A percentile compares a stretch with the other conserved stretches of the same genome.
Conservation (phyloP, 2,797 vertebrate genomes). For the Lutjanus argentimaculatus region DNA sequence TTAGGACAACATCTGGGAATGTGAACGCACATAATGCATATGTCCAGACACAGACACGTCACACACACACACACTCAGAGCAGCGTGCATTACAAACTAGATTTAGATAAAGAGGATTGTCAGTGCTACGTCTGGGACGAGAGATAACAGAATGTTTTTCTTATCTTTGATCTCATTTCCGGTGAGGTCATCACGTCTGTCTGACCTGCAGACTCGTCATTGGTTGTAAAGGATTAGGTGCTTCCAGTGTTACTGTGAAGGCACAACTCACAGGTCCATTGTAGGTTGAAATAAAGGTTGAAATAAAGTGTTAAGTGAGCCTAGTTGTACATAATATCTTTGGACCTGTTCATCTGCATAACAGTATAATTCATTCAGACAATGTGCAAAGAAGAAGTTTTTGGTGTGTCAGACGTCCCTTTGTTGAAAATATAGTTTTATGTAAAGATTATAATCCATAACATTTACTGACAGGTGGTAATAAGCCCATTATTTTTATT, state of each 20-base stretch:
- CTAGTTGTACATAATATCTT: background rate
- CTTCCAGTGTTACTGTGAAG: background rate
- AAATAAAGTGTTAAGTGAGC: background rate
- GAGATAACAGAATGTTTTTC: constrained; percentile 36
- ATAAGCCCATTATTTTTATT: background rate
- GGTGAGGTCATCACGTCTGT: constrained; percentile 49
- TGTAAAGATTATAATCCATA: background rate
- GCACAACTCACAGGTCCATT: background rate
- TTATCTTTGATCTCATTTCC: constrained; percentile 55
- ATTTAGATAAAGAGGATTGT: constrained; percentile 60
- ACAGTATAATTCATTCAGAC: background rate
- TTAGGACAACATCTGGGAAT: constrained; percentile 47
- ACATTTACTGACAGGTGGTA: background rate
- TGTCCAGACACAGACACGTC: constrained; percentile 3
- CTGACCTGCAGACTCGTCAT: constrained; percentile 18
- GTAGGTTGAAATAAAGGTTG: background rate
- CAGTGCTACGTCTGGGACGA: constrained; percentile 25
- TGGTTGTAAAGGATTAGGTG: constrained; percentile 6
- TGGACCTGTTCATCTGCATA: background rate
- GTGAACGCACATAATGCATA: background rate
- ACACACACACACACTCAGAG: constrained; percentile 9
- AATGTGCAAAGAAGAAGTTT: background rate
- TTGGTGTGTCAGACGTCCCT: background rate
- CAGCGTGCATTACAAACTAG: constrained; percentile 4
- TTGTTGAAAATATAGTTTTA: background rate